Base-by-base conservation (phyloP, 1,140 invertebrate genomes). In the Cotesia vestalis region DNA sequence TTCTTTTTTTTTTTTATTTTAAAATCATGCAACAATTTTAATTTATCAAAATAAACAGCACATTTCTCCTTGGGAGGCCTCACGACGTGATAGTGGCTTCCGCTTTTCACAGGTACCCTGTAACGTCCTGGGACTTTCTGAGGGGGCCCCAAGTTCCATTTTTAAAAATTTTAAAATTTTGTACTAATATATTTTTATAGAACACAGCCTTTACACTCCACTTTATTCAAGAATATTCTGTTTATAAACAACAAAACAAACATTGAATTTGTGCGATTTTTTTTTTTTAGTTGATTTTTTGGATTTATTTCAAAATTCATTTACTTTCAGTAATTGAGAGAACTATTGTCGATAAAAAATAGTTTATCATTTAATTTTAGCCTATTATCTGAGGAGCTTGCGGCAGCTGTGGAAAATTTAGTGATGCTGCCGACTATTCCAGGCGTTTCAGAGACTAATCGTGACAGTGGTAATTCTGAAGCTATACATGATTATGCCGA, bases 401-500 rank as follows among this genome's bases (percentile, higher is more conserved):
- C 84, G 4, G 85, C 85, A 2, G 85, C 85, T 4, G 86, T 86
- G 27, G 84, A 86, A 66, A 85, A 86, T 69, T 76, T 87, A 4
- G 84, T 86, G 40, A 83, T 86, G 82, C 8, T 85, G 55, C 85
- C 86, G 6, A 85, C 76, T 59, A 83, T 84, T 71, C 77, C 80
- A 40, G 77, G 81, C 4, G 80, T 77, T 5, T 79, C 81, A 55
- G 84, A 86, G 57, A 78, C 72, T 11, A 85, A 78, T 72, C 77
- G 83, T 14, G 81, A 84, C 67, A 85, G 86, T 68, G 82, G 80
- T 6, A 81, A 81, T 69, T 87, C 85, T 12, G 92, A 95, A 80
- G 91, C 94, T 6, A 90, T 92, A 3, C 95, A 96, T 80, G 95
- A 96, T 83, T 97, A 96, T 82, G 95, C 95, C 5, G 95, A 97